These are phyloP conservation scores for Lepus timidus DNA, from an alignment of 2,113 vertebrate species.

Conservation along the genomic window DNA sequence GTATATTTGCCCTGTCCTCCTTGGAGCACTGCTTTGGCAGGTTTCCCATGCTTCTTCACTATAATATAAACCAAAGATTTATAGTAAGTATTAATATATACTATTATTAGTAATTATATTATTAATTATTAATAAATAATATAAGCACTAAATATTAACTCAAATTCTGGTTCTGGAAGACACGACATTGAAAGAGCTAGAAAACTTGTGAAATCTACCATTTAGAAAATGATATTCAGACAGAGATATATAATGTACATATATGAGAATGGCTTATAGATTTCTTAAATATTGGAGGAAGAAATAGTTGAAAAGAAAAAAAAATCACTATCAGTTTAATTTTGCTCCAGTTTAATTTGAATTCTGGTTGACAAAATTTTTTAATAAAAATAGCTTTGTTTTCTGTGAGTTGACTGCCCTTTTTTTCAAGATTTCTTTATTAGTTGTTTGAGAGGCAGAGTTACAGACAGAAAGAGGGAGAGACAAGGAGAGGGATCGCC, in stretches of 20 bases:
- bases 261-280: neutral
- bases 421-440: too few species aligned
- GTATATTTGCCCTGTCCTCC: neutral
- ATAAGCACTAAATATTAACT: too few species aligned
- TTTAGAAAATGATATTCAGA: neutral
- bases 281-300: neutral
- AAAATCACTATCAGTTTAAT: neutral
- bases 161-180: neutral
- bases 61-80: accelerated
- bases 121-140: too few species aligned
- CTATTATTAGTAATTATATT: too few species aligned
- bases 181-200: neutral
- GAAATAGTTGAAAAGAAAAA: neutral
- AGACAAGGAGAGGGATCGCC: too few species aligned
- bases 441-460: too few species aligned
- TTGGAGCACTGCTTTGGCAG: neutral
- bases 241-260: neutral
- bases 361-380: neutral
- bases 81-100: too few species aligned
- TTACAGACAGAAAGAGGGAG: too few species aligned
- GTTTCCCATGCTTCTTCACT: neutral
- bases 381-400: neutral
- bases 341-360: neutral
- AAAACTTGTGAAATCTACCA: neutral
- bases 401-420: neutral